Base-by-base conservation (phyloP, 2,888 invertebrate genomes). In the Cheilosia pagana region DNA sequence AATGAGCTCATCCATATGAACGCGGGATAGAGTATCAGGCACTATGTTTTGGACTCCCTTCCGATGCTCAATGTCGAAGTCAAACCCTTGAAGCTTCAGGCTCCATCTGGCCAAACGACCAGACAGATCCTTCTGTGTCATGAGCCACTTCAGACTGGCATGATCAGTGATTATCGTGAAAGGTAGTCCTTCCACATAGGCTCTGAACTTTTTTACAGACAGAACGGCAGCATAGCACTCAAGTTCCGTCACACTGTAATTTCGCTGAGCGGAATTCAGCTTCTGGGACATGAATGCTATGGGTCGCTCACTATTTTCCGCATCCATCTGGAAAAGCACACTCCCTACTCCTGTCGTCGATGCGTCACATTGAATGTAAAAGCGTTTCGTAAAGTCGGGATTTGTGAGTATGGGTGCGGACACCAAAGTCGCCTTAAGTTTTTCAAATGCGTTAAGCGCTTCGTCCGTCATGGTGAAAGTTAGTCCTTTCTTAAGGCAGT, bases 361-460 rank as follows among this genome's bases (percentile, higher is more conserved):
- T 10, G 31, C 31, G 31, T 35, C 12, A 35, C 31, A 35, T 39
- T 57, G 57, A 16, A 57, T 35, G 35, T 19, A 57, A 7, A 57
- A 35, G 21, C 50, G 12, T 23, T 14, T 50, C 23, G 50, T 23
- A 3, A 50, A 50, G 23, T 50, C 23, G 4, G 19, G 8, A 48
- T 50, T 50, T 35, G 31, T 35, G 10, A 35, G 31, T 35, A 35
- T 35, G 31, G 31, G 31, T 35, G 31, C 31, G 31, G 23, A 12
- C 45, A 45, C 45, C 16, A 45, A 45, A 45, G 45, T 45, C 55
- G 23, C 25, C 16, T 55, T 55, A 14, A 55, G 28, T 16, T 28
- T n/a, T 0, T 55, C 1, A 31, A 55, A 55, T n/a, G 14, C 55
- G 55, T 28, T 28, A 10, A 57, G 57, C 19, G 57, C 57, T 31